phyloP scores from a whole-genome alignment of 2,797 vertebrate genomes.

The Enteromius trimaculatus region DNA sequence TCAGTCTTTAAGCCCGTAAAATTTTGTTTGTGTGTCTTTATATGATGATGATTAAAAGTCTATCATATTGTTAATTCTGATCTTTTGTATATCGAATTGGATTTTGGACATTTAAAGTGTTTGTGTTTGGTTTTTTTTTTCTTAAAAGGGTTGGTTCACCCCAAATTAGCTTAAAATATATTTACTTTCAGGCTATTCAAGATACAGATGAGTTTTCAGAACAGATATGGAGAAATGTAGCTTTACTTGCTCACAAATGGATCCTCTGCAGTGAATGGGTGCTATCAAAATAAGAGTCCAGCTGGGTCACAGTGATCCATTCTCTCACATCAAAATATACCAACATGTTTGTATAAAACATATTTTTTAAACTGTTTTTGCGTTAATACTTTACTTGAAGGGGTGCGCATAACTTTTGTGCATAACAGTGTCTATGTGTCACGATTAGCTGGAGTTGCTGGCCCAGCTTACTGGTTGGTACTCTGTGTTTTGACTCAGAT shows the following conservation, averaged over 20 bases:
- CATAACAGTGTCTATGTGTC: no score
- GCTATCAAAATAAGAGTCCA: background rate
- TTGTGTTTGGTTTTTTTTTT: no score
- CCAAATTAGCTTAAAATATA: background rate
- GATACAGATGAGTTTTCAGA: background rate
- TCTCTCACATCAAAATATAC: background rate
- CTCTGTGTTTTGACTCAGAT: no score
- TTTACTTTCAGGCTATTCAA: background rate
- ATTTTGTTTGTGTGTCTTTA: background rate
- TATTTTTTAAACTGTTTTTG: background rate
- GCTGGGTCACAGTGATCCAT: background rate
- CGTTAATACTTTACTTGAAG: no score
- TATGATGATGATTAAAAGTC: background rate
- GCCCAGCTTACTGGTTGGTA: no score
- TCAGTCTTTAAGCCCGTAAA: background rate
- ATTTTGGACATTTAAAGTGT: background rate
- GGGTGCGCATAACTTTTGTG: no score
- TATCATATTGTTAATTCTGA: background rate
- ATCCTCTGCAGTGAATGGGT: background rate
- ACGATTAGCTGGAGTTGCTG: no score
- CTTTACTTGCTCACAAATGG: background rate
- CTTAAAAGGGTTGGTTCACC: background rate
- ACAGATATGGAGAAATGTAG: background rate
- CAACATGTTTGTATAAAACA: background rate
- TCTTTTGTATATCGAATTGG: background rate